Conservation (phyloP, 2,888 invertebrate genomes). For the Teleogryllus oceanicus region DNA sequence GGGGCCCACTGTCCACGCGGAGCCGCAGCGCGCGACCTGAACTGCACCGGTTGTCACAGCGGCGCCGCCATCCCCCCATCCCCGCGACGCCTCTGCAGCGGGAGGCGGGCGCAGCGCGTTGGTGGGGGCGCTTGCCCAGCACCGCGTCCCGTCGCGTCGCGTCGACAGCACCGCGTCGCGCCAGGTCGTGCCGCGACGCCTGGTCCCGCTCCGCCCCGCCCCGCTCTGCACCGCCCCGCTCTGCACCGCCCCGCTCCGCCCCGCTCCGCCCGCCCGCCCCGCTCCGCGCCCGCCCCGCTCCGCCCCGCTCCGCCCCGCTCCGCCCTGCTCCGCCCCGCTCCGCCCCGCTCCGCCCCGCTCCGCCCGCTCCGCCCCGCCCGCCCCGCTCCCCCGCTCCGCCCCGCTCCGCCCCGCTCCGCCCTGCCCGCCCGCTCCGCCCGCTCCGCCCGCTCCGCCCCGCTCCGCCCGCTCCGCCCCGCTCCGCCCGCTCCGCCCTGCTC, state of each 20-base stretch:
- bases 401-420: not conserved
- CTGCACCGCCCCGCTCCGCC: not conserved
- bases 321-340: not conserved
- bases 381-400: not conserved
- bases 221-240: not conserved
- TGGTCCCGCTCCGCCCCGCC: not conserved
- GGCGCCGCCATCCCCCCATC: too few species aligned
- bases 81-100: too few species aligned
- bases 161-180: not conserved
- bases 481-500: not conserved
- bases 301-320: not conserved
- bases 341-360: not conserved
- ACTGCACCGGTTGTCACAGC: too few species aligned
- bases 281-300: not conserved
- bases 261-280: not conserved
- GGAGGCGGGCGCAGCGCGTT: not conserved
- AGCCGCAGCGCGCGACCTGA: too few species aligned
- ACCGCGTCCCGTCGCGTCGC: too few species aligned
- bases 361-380: not conserved
- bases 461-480: not conserved
- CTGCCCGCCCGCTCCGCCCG: not conserved
- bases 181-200: not conserved
- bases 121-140: too few species aligned
- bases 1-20: too few species aligned
- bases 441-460: not conserved